Evolutionary conservation across 2,888 invertebrate genomes (phyloP).

Genomic region (Eristalis arbustorum): DNA sequence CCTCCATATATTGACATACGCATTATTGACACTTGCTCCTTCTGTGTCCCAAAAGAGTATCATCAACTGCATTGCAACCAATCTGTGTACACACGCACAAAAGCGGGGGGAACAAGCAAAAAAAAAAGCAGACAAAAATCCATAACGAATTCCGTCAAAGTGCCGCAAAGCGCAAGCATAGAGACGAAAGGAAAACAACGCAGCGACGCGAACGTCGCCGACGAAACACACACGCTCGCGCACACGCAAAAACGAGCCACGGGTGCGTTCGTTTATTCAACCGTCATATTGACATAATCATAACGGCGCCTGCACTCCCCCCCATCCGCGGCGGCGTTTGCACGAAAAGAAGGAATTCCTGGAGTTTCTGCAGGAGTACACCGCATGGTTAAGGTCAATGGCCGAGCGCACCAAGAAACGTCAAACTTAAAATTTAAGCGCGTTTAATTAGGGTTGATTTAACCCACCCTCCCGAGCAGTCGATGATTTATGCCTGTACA

Average conservation of each 20-base stretch:
- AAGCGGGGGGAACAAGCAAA: conserved; percentile 14
- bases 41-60: conserved; percentile 2
- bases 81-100: neutral
- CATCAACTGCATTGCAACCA: neutral
- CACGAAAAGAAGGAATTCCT: conserved; percentile 7
- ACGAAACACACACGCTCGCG: neutral
- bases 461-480: conserved; percentile 19
- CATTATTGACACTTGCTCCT: conserved; percentile 40
- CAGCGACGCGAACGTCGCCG: neutral
- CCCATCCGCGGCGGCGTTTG: conserved; percentile 13
- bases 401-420: conserved; percentile 74
- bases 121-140: neutral
- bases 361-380: conserved; percentile 16
- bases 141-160: conserved; percentile 16
- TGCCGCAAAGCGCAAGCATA: conserved; percentile 27
- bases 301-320: conserved; percentile 34
- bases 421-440: conserved; percentile 74
- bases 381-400: conserved; percentile 78
- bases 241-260: conserved; percentile 7
- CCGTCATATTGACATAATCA: conserved; percentile 58
- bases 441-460: conserved; percentile 63
- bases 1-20: conserved; percentile 50
- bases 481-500: conserved; percentile 36
- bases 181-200: conserved; percentile 51
- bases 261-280: conserved; percentile 18